Evolutionary conservation across 2,797 vertebrate species (phyloP).

Genomic region (Brachymystax lenok): DNA sequence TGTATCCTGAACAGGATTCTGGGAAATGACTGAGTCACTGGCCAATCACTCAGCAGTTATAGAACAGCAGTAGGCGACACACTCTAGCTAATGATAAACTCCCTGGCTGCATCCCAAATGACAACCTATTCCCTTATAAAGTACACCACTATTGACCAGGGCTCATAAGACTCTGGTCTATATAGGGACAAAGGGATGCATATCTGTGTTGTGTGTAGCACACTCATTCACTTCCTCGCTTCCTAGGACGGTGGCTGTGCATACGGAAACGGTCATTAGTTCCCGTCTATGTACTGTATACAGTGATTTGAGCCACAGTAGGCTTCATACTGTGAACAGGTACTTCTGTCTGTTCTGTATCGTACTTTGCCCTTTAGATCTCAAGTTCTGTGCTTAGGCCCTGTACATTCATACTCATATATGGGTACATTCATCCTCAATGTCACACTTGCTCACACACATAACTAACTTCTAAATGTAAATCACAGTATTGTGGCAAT

Average conservation of each 20-base stretch:
- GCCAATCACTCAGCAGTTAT: slow-evolving; percentile 14
- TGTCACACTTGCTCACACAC: neutral
- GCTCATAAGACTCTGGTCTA: neutral
- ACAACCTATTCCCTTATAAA: neutral
- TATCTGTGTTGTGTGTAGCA: no score
- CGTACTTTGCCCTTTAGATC: no score
- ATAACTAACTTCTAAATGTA: neutral
- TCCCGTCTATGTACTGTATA: no score
- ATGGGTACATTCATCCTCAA: neutral
- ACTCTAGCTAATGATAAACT: slow-evolving; percentile 6
- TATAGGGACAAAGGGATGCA: no score
- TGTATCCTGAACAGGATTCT: slow-evolving; percentile 23
- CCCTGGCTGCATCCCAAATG: neutral
- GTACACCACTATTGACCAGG: neutral
- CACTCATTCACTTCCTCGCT: no score
- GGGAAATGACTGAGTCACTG: slow-evolving; percentile 24
- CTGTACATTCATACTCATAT: no score
- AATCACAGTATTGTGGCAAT: neutral
- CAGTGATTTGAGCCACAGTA: no score
- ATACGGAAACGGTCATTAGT: no score
- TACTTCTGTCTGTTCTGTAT: no score
- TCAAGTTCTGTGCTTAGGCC: no score
- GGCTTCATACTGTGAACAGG: no score
- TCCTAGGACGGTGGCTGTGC: no score
- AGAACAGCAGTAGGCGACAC: neutral